Evolutionary conservation across 64 coral and sea anemone genomes (phyloP).

Genomic region (Pocillopora verrucosa): DNA sequence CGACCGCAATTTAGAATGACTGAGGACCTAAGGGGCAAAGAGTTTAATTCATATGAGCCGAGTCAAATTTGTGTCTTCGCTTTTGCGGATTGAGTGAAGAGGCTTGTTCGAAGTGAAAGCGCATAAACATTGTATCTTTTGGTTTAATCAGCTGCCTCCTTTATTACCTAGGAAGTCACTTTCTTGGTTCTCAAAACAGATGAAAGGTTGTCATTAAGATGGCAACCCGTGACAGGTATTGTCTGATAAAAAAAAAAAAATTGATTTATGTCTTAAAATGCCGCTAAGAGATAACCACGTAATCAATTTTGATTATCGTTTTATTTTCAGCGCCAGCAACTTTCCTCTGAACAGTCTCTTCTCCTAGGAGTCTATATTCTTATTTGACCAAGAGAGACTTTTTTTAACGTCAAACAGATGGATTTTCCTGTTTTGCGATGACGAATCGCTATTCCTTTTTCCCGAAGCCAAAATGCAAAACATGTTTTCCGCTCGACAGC

Average conservation of each 20-base stretch:
- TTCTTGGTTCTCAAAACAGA: not conserved
- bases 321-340: not conserved
- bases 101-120: not conserved
- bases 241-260: not conserved
- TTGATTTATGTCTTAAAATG: conserved; percentile 23
- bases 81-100: not conserved
- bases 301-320: not conserved
- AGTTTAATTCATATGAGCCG: not conserved
- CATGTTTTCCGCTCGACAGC: too few species aligned
- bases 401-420: not conserved
- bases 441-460: too few species aligned
- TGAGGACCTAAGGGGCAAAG: not conserved
- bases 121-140: not conserved
- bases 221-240: conserved; percentile 1
- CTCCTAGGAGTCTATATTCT: not conserved
- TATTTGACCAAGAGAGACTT: not conserved
- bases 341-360: not conserved
- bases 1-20: conserved; percentile 18
- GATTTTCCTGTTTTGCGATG: too few species aligned
- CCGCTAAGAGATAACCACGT: not conserved
- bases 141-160: conserved; percentile 4
- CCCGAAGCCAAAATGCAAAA: too few species aligned
- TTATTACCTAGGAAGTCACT: not conserved
- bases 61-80: not conserved
- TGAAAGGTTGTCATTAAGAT: not conserved